Conservation (phyloP, 2,888 invertebrate genomes). For the Dryococelus australis region DNA sequence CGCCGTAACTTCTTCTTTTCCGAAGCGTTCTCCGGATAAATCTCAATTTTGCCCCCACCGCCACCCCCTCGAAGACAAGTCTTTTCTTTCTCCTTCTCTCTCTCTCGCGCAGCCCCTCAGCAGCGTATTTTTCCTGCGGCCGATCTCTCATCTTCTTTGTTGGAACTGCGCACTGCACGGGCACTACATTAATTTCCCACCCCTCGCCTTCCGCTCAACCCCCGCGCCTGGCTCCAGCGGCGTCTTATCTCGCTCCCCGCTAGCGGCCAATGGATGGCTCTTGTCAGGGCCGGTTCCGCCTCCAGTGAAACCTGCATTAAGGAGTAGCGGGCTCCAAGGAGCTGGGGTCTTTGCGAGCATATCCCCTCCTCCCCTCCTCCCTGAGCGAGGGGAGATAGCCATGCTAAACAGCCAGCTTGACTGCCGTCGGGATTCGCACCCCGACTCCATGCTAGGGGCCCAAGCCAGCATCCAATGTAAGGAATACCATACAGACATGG, state of each 20-base stretch:
- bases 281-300: slow-evolving; percentile 3
- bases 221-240: slow-evolving; percentile 46
- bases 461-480: too few relatives aligned
- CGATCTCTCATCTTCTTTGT: slow-evolving; percentile 18
- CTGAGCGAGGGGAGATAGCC: neutral
- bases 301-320: neutral
- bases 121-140: slow-evolving; percentile 6
- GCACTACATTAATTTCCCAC: slow-evolving; percentile 49
- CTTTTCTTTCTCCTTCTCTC: neutral
- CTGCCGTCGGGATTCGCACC: neutral
- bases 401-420: neutral
- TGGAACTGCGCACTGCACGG: slow-evolving; percentile 21
- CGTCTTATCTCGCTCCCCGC: slow-evolving; percentile 17
- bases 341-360: neutral
- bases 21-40: slow-evolving; percentile 2
- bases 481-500: too few relatives aligned
- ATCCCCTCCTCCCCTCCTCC: neutral
- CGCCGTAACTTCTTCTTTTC: neutral
- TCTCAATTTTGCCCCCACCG: neutral
- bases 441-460: neutral
- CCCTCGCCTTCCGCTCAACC: slow-evolving; percentile 34
- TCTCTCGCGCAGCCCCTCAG: too few relatives aligned
- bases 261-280: slow-evolving; percentile 25
- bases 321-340: neutral
- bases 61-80: too few relatives aligned